Evolutionary conservation across 1,140 invertebrate genomes (phyloP), one percentile per base, ranked within the genome.

Genomic region (Leptinotarsa defecta): DNA sequence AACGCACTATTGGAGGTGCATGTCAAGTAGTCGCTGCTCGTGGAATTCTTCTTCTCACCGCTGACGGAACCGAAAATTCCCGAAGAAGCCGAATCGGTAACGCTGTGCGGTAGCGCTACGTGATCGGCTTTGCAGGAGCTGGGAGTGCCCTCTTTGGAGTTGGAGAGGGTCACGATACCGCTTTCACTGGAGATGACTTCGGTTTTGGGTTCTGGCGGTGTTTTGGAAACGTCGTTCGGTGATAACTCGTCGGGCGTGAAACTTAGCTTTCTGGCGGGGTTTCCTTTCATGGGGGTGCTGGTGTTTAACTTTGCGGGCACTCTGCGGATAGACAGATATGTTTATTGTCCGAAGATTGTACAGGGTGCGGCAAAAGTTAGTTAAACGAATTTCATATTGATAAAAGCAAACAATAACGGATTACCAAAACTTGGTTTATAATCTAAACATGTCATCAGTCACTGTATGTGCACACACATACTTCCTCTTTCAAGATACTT

Each of bases 21-120:
- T 15, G 83, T 84, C 34, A 74, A 68, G 74, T 85, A 84, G 75
- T 85, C 83, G 74, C 84, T 85, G 62, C 77, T 81, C 24, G 71
- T 79, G 52, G 15, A 15, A 17, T 17, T 57, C 17, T 57, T 57
- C 52, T 57, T 57, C 17, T 57, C 52, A 19, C 52, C 52, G 17
- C n/a, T 3, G 52, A 57, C 15, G 3, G n/a, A 17, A 57, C 52
- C n/a, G 17, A 57, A 57, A 8, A 43, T 43, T 43, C 34, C 34
- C 34, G 34, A 43, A 43, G 34, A 43, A 43, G 34, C 34, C 34
- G 34, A 43, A 43, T 43, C 34, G 34, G 34, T 11, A 11, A 43
- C 8, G 34, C 34, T 43, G 8, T 2, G 34, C 34, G 8, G 34
- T 43, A 43, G 11, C 8, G 34, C 34, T 8, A 61, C 61, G 13